Percentiles rank a stretch among this genome's conserved stretches.
phyloP scores from a whole-genome alignment of 2,888 invertebrate genomes.

The Terebella lapidaria region DNA sequence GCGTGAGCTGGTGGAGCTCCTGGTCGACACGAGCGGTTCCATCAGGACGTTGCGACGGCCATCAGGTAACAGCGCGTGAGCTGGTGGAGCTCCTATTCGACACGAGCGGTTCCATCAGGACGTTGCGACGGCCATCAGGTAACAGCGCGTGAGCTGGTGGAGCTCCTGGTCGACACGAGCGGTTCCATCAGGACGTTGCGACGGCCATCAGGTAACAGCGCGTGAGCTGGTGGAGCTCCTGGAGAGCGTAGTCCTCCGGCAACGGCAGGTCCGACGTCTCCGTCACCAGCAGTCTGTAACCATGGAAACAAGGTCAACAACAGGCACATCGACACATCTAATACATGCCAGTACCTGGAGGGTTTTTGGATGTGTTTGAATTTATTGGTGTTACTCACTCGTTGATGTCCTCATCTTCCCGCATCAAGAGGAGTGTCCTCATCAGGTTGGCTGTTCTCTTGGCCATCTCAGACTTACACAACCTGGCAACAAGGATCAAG shows the following conservation, averaged over 20 bases:
- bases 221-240: conserved; percentile 26
- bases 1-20: too few species aligned
- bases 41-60: too few species aligned
- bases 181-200: background rate
- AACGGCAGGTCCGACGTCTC: conserved; percentile 55
- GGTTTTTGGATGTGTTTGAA: too few species aligned
- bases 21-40: too few species aligned
- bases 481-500: conserved; percentile 33
- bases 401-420: conserved; percentile 4
- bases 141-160: background rate
- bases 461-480: conserved; percentile 62
- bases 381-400: background rate
- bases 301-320: background rate
- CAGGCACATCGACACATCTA: too few species aligned
- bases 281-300: conserved; percentile 3
- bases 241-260: conserved; percentile 61
- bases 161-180: background rate
- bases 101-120: background rate
- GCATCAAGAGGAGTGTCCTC: conserved; percentile 51
- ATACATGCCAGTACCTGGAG: too few species aligned
- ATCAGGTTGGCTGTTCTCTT: conserved; percentile 58
- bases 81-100: background rate
- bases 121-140: background rate
- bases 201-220: background rate
- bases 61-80: too few species aligned